Percentiles rank a stretch among this genome's conserved stretches.
phyloP scores from a whole-genome alignment of 92 coral and sea anemone species.

The Phymanthus crucifer region DNA sequence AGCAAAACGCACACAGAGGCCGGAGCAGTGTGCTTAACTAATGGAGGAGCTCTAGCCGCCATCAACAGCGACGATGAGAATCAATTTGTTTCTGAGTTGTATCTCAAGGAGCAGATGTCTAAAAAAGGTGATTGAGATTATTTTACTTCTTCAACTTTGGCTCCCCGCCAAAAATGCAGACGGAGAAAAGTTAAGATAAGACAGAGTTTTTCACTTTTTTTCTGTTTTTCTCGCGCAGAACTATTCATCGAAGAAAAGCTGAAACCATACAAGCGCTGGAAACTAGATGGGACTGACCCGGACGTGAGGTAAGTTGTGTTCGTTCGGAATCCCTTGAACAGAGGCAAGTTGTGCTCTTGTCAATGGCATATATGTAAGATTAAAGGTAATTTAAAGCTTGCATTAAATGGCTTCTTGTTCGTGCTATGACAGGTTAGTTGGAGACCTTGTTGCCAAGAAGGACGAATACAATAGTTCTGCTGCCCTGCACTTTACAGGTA shows the following conservation, averaged over 20 bases:
- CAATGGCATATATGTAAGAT: too few species aligned
- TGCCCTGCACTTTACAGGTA: conserved; percentile 17
- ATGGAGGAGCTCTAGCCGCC: background rate
- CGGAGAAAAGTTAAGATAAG: background rate
- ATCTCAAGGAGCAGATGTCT: background rate
- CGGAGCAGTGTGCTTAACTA: background rate
- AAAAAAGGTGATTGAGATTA: background rate
- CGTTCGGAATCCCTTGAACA: too few species aligned
- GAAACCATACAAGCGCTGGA: too few species aligned
- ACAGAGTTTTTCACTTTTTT: background rate
- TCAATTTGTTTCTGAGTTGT: background rate
- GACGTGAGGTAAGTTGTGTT: conserved; percentile 3
- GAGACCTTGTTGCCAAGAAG: too few species aligned
- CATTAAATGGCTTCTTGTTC: too few species aligned
- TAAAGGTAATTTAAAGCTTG: too few species aligned
- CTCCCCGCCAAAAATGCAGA: too few species aligned
- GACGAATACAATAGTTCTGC: background rate
- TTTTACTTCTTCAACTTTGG: too few species aligned
- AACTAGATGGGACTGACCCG: background rate
- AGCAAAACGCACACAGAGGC: background rate
- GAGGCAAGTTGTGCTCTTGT: too few species aligned
- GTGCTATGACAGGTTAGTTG: too few species aligned
- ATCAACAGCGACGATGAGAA: background rate
- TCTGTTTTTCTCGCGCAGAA: background rate
- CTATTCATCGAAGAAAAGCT: background rate